Evolutionary conservation across 2,113 vertebrate species (phyloP), one percentile per base, ranked within the genome.

Genomic region (Tinamus guttatus): DNA sequence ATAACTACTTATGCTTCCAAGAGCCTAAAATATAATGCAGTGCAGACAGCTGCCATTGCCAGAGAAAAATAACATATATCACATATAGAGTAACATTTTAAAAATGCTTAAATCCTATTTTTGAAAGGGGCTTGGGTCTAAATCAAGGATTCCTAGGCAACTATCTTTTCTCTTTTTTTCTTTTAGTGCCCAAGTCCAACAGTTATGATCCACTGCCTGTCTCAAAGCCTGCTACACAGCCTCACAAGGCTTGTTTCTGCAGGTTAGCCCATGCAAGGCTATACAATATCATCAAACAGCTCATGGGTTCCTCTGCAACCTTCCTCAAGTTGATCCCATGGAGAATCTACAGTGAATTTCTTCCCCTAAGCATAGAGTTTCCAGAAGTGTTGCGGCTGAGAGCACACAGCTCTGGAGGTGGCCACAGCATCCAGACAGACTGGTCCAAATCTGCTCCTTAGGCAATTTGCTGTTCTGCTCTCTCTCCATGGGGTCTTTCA

Each of bases 1-100:
- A 65, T 51, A 63, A 96, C 77, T 78, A 63, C 38, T 41, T 86
- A 30, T 78, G 86, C 47, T 94, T 93, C 95, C 65, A 89, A 88
- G 32, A 89, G 60, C 80, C 38, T 79, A 45, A 87, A 86, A 34
- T 74, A 84, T 71, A 86, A 90, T 90, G 80, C 82, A 86, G 73
- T 47, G 88, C 81, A 95, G 80, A 34, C 27, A 81, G 73, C 85
- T 94, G 63, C 69, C 65, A 69, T 68, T 70, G 83, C 92, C 78
- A 73, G 32, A 69, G 70, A 76, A 94, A 86, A 90, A 36, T 3
- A 87, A 40, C 62, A 65, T 4, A 2, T 30, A 79, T 34, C 54
- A 85, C 21, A 71, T 10, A 41, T 8, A 76, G 36, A 68, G 41
- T 5, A 73, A 65, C 63, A 36, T 47, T 58, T 15, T 0, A 9